phyloP scores from a whole-genome alignment of 2,797 vertebrate species.

The Graptemys geographica region DNA sequence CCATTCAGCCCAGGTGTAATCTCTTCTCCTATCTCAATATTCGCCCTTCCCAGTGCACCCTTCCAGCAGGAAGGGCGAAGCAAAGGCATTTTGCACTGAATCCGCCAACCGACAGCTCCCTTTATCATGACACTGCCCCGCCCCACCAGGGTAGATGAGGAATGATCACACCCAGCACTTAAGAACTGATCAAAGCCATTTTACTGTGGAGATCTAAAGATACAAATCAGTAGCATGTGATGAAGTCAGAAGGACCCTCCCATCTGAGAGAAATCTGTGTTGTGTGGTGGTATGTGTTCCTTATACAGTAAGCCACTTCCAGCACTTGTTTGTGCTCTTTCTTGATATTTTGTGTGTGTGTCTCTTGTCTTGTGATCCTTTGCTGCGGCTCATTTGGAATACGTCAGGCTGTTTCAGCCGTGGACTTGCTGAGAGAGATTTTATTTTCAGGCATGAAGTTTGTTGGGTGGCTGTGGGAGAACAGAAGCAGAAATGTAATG shows the following conservation, averaged over 20 bases:
- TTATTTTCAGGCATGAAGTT: neutral
- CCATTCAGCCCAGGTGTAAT: neutral
- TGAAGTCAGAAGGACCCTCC: neutral
- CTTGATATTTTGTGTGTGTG: neutral
- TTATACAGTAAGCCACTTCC: neutral
- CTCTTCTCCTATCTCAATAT: neutral
- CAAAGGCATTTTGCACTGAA: neutral
- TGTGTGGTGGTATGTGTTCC: neutral
- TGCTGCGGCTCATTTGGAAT: neutral
- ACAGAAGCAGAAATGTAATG: neutral
- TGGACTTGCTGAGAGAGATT: neutral
- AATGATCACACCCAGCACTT: neutral
- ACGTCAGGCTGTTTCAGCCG: neutral
- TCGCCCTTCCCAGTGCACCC: neutral
- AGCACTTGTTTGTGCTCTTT: no score
- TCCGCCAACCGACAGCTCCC: neutral
- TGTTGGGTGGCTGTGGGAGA: neutral
- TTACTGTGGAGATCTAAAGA: neutral
- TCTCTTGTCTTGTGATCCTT: neutral
- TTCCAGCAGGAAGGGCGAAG: neutral
- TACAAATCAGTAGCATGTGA: neutral
- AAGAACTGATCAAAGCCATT: neutral
- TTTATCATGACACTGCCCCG: neutral
- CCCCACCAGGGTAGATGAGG: neutral
- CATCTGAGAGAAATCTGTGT: neutral